Percentiles rank a stretch among this genome's conserved stretches.
Conservation (phyloP, 2,113 vertebrate genomes). For the Embiotoca jacksoni region DNA sequence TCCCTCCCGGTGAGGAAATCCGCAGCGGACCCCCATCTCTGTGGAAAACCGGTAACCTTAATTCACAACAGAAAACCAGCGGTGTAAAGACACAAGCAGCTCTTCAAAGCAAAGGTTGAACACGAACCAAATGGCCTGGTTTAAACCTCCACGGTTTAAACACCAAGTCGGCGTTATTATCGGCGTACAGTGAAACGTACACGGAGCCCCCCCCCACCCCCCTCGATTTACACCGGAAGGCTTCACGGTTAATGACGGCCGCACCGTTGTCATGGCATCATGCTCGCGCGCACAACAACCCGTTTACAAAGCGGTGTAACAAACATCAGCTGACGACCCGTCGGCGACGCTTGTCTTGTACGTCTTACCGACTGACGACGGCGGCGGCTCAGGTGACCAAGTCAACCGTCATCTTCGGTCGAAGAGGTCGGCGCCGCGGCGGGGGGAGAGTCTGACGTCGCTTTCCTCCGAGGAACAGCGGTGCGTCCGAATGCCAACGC, state of each 20-base stretch:
- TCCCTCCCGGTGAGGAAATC: conserved; percentile 66
- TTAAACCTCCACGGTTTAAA: neutral
- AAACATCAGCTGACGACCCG: conserved; percentile 42
- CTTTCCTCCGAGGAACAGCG: conserved; percentile 15
- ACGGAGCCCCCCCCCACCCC: too few species aligned
- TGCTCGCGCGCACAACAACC: conserved; percentile 28
- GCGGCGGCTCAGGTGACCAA: conserved; percentile 50
- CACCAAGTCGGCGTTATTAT: fast-evolving
- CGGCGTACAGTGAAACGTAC: too few species aligned
- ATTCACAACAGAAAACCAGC: neutral
- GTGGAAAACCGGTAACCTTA: neutral
- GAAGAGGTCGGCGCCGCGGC: neutral
- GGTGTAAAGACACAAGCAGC: neutral
- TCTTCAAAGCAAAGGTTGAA: too few species aligned
- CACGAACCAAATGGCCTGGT: neutral
- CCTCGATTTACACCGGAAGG: too few species aligned
- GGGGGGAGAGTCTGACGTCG: neutral
- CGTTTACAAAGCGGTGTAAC: neutral
- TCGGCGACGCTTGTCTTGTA: neutral
- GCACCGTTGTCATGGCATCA: conserved; percentile 77
- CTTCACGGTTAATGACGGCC: conserved; percentile 18
- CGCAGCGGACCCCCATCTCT: conserved; percentile 75
- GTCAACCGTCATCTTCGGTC: conserved; percentile 32
- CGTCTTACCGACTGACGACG: conserved; percentile 48
- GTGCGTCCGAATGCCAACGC: conserved; percentile 24